A percentile compares a stretch with the other conserved stretches of the same genome.
Evolutionary conservation across 2,888 invertebrate species (phyloP).

Genomic region (Notodonta ziczac): DNA sequence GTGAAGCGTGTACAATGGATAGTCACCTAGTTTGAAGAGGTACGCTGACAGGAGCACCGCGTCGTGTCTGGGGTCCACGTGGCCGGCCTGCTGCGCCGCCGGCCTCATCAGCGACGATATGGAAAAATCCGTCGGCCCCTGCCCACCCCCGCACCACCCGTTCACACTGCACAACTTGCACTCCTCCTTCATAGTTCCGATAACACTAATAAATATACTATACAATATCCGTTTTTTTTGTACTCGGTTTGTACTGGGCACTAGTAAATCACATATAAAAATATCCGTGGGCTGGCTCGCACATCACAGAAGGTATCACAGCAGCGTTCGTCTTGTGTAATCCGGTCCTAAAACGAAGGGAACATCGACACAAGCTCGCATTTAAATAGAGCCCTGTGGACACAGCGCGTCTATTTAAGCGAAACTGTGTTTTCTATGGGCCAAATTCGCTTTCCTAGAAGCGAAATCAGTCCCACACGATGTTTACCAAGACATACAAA

Average conservation of each 20-base stretch:
- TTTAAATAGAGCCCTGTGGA: constrained; percentile 24
- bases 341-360: constrained; percentile 42
- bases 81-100: constrained; percentile 65
- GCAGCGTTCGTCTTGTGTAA: constrained; percentile 73
- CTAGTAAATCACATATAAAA: constrained; percentile 84
- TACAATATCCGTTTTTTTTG: constrained; percentile 79
- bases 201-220: constrained; percentile 61
- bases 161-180: constrained; percentile 80
- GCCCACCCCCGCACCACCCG: constrained; percentile 71
- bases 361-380: constrained; percentile 26
- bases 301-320: constrained; percentile 83
- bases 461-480: constrained; percentile 44
- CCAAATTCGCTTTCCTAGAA: constrained; percentile 42
- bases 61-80: constrained; percentile 72
- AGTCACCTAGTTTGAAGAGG: constrained; percentile 84
- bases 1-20: constrained; percentile 80
- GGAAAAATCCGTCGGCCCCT: constrained; percentile 75
- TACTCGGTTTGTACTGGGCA: constrained; percentile 85
- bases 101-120: constrained; percentile 80
- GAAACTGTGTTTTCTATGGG: constrained; percentile 24
- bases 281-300: constrained; percentile 78
- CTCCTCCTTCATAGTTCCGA: constrained; percentile 79
- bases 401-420: constrained; percentile 29
- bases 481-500: constrained; percentile 55
- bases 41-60: constrained; percentile 79